Base-by-base conservation (phyloP, 2,113 vertebrate species). In the Ameiurus melas region DNA sequence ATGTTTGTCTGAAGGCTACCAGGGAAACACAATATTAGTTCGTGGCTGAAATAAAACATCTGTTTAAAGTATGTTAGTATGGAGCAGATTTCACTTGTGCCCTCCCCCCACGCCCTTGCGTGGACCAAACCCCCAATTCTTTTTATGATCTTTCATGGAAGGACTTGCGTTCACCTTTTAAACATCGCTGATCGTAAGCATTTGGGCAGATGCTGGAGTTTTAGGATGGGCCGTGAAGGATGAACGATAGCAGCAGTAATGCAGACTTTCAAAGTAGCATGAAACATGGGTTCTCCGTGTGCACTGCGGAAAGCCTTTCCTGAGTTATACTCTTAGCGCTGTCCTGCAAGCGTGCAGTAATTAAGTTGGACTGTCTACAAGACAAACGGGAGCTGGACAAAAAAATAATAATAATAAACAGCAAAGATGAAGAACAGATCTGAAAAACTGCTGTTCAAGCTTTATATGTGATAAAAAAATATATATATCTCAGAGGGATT, bases 11-110 rank as follows among this genome's bases (percentile, higher is more conserved):
- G 57, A 47, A 62, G 39, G n/a, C 57, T 86, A 78, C 39, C 39
- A 86, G 57, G 39, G 85, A 66, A 79, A 80, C 85, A 86, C 58
- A 68, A 66, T 80, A 80, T 68, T 80, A 36, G 58, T 80, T 68
- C 12, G 27, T 47, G 77, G 30, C 77, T 86, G n/a, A 80, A 86
- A 68, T 6, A 13, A 86, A 86, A 79, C 85, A 86, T 82, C 77
- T 87, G 77, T 70, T 57, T 70, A 71, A 87, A 70, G 78, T 43
- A 70, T 70, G 86, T 20, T 53, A 68, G 57, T 53, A 27, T 27
- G 8, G 9, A 55, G 20, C 14, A 62, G n/a, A 57, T 57, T 80
- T 43, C n/a, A 25, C 75, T 80, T 27, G 1, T 22, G 39, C 39
- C 3, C 39, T 36, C 36, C 1, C 36, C 19, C 71, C 36, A 17